Conservation (phyloP, 53 echinoderm and acorn worm genomes). For the Crossaster papposus region DNA sequence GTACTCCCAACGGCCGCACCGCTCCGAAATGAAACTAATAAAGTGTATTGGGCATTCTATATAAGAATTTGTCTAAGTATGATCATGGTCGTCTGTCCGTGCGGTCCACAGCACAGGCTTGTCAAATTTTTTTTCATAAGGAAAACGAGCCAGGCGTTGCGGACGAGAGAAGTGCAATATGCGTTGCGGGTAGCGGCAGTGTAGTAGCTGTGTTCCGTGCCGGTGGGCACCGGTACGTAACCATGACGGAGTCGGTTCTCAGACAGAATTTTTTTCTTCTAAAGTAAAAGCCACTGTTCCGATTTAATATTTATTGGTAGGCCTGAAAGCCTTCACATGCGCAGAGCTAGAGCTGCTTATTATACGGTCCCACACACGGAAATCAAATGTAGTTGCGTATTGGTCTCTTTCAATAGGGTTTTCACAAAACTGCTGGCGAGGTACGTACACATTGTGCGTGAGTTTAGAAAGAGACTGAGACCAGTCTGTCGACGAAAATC, state of each 20-base stretch:
- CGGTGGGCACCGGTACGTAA: conserved; percentile 16
- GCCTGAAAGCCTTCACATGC: conserved; percentile 15
- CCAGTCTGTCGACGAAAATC: not conserved
- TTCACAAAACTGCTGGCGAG: not conserved
- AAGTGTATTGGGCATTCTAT: conserved; percentile 51
- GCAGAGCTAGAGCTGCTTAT: not conserved
- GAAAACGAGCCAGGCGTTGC: conserved; percentile 52
- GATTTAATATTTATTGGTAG: conserved; percentile 11
- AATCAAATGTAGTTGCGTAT: not conserved
- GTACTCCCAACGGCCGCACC: conserved; percentile 10
- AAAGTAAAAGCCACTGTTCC: conserved; percentile 14
- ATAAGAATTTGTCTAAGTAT: conserved; percentile 46
- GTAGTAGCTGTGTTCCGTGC: not conserved
- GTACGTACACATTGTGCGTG: not conserved
- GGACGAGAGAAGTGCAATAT: not conserved
- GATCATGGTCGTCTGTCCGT: conserved; percentile 38
- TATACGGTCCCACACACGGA: not conserved
- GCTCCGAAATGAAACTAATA: conserved; percentile 44
- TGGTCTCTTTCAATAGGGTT: not conserved
- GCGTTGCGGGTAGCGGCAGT: not conserved
- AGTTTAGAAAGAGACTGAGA: too few relatives aligned
- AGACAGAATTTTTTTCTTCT: too few relatives aligned
- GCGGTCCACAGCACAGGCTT: conserved; percentile 16
- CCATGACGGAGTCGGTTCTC: conserved; percentile 28
- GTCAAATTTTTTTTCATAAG: conserved; percentile 57